Conservation (phyloP, 2,113 vertebrate genomes). For the Caranx ignobilis region DNA sequence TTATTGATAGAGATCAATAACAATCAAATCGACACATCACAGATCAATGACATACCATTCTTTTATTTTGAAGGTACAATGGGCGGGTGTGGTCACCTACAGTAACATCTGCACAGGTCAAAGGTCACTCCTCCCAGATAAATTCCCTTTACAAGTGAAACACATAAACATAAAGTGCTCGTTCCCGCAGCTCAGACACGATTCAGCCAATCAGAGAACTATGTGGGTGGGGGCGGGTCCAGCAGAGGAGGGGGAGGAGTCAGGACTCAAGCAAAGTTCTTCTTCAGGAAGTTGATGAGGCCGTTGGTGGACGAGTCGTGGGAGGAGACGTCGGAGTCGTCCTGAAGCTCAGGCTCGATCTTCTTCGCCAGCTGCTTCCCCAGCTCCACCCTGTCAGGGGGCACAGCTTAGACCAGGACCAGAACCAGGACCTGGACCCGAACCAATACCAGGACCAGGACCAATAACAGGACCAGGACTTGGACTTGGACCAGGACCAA, state of each 20-base stretch:
- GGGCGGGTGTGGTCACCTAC: slow-evolving; percentile 20
- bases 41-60: slow-evolving; percentile 46
- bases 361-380: slow-evolving; percentile 98
- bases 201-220: slow-evolving; percentile 46
- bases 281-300: slow-evolving; percentile 96
- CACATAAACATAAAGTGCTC: slow-evolving; percentile 70
- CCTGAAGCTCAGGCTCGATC: slow-evolving; percentile 94
- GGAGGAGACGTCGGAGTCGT: slow-evolving; percentile 84
- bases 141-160: slow-evolving; percentile 36
- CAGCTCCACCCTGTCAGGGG: slow-evolving; percentile 89
- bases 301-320: slow-evolving; percentile 98
- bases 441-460: no score
- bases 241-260: background rate
- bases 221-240: background rate
- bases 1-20: no score
- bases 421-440: no score
- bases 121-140: background rate
- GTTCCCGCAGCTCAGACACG: slow-evolving; percentile 7
- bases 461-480: no score
- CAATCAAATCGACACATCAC: background rate
- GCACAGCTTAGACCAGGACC: background rate
- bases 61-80: slow-evolving; percentile 71
- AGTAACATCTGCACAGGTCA: slow-evolving; percentile 33
- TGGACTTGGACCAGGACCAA: no score
- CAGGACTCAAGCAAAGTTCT: slow-evolving; percentile 85